Percentiles rank a stretch among this genome's conserved stretches.
phyloP scores from a whole-genome alignment of 2,888 invertebrate genomes.

The Nymphalis polychloros region DNA sequence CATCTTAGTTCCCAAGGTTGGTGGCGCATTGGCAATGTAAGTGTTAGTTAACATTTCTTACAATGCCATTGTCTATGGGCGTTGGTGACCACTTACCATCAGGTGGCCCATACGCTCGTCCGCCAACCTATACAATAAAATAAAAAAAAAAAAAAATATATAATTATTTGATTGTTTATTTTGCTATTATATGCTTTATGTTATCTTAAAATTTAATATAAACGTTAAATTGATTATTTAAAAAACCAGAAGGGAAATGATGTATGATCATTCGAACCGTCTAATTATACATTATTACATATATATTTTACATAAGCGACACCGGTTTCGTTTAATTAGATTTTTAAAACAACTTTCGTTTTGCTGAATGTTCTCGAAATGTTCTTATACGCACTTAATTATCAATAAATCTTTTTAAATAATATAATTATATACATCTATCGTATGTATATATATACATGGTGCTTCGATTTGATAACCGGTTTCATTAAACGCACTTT shows the following conservation, averaged over 20 bases:
- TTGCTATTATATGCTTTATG: too few species aligned
- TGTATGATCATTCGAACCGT: conserved; percentile 39
- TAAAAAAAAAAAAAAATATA: too few species aligned
- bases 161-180: too few species aligned
- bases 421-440: not conserved
- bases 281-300: conserved; percentile 35
- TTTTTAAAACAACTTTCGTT: conserved; percentile 60
- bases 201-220: conserved; percentile 27
- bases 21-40: too few species aligned
- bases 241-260: conserved; percentile 50
- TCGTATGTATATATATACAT: not conserved
- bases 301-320: conserved; percentile 37
- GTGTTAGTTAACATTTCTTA: too few species aligned
- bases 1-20: too few species aligned
- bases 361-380: conserved; percentile 41
- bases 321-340: conserved; percentile 55
- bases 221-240: conserved; percentile 43
- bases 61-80: too few species aligned
- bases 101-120: too few species aligned
- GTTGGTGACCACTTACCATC: too few species aligned
- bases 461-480: not conserved
- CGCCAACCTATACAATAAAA: too few species aligned
- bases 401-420: conserved; percentile 20
- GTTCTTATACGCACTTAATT: conserved; percentile 4
- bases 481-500: conserved; percentile 1